phyloP scores from a whole-genome alignment of 2,888 invertebrate species.

The Dysmachus trigonus region DNA sequence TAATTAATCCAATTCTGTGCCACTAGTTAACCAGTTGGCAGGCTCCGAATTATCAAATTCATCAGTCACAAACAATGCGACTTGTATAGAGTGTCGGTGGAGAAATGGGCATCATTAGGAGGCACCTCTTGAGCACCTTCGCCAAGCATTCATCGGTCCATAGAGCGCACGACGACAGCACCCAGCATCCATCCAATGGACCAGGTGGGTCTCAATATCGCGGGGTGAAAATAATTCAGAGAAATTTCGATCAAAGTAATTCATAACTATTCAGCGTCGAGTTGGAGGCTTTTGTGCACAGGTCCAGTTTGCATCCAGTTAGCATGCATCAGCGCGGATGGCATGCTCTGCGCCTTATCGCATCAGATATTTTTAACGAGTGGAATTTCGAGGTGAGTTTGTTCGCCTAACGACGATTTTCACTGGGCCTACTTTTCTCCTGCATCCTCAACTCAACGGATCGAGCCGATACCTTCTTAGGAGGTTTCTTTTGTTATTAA shows the following conservation, averaged over 20 bases:
- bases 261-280: constrained; percentile 8
- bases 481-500: background rate
- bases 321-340: constrained; percentile 19
- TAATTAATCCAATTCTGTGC: constrained; percentile 22
- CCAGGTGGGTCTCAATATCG: background rate
- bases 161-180: background rate
- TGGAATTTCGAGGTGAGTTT: background rate
- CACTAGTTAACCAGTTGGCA: background rate
- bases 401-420: constrained; percentile 6
- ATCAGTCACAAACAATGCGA: constrained; percentile 38
- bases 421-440: constrained; percentile 5
- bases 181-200: background rate
- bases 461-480: background rate
- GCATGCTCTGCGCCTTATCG: constrained; percentile 18
- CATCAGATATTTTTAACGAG: constrained; percentile 30
- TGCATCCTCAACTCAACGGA: background rate
- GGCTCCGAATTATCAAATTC: constrained; percentile 5
- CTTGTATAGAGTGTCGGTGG: background rate
- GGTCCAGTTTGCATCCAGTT: constrained; percentile 30
- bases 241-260: constrained; percentile 32
- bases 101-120: constrained; percentile 34
- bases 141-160: background rate
- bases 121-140: background rate
- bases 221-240: constrained; percentile 26
- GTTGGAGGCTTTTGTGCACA: background rate